Evolutionary conservation across 2,797 vertebrate species (phyloP).

Genomic region (Morelia viridis): DNA sequence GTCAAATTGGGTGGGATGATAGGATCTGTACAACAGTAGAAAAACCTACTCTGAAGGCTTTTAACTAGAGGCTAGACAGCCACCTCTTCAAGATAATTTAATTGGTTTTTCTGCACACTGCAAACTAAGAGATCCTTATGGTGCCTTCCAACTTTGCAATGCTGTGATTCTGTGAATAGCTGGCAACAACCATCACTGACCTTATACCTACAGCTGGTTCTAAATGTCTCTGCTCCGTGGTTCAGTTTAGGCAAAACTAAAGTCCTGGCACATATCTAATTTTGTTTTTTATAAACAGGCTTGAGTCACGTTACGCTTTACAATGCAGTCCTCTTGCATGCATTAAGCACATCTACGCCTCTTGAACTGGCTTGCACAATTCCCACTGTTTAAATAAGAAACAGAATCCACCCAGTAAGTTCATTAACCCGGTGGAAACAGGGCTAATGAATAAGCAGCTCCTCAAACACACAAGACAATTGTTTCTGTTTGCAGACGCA

Average conservation of each 20-base stretch:
- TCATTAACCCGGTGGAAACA: slow-evolving; percentile 67
- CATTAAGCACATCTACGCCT: background rate
- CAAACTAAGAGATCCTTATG: background rate
- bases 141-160: background rate
- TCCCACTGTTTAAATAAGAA: slow-evolving; percentile 54
- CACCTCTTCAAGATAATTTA: background rate
- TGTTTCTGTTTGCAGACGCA: slow-evolving; percentile 53
- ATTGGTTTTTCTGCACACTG: background rate
- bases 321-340: background rate
- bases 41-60: background rate
- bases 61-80: background rate
- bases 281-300: background rate
- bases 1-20: background rate
- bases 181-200: background rate
- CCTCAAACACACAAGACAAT: slow-evolving; percentile 56
- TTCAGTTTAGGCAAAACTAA: background rate
- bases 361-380: background rate
- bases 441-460: slow-evolving; percentile 66
- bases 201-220: background rate
- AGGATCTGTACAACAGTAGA: background rate
- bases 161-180: background rate
- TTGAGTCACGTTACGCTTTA: background rate
- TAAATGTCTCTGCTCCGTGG: background rate
- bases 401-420: slow-evolving; percentile 60
- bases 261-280: background rate